Evolutionary conservation across 2,797 vertebrate species (phyloP), one percentile per base, ranked within the genome.

Genomic region (Platalea minor): DNA sequence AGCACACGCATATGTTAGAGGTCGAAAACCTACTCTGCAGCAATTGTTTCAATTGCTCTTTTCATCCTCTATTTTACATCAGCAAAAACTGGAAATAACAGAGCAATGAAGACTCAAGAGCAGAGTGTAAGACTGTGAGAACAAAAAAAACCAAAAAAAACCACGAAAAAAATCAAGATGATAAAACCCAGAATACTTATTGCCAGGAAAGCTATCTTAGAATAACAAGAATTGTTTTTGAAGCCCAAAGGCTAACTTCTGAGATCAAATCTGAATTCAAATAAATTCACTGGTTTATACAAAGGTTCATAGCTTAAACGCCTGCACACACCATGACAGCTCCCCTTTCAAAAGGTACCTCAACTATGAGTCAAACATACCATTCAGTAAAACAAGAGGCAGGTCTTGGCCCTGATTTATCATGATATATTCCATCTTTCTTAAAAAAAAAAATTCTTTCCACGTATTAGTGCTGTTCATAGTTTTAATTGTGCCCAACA

Each of bases 231-330:
- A 85, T 61, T 93, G 61, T 80, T 96, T 89, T 94, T 5, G 2
- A 60, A 85, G 72, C n/a, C 53, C 78, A 94, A 89, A 74, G 29
- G 53, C 46, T 72, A 79, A 75, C 63, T 90, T 89, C 78, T 26
- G 46, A 90, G 77, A 90, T 79, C 60, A 83, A 93, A 94, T 81
- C 91, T 88, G 77, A 50, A 24, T 61, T 67, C 83, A 93, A 68
- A 91, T 67, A 75, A 86, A 85, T 61, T 60, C 74, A 41, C 23
- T 50, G 25, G 20, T 87, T 95, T 91, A 57, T 72, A 80, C 29
- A 74, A 90, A 79, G 25, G 51, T 85, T 95, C 90, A 45, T 2
- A 29, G 31, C 51, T 94, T 92, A 60, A 78, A 82, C 88, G 91
- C 90, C 90, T 96, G 88, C 80, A 85, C 67, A 17, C 11, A 50